Evolutionary conservation across 2,797 vertebrate species (phyloP), one percentile per base, ranked within the genome.

Genomic region (Astyanax mexicanus): DNA sequence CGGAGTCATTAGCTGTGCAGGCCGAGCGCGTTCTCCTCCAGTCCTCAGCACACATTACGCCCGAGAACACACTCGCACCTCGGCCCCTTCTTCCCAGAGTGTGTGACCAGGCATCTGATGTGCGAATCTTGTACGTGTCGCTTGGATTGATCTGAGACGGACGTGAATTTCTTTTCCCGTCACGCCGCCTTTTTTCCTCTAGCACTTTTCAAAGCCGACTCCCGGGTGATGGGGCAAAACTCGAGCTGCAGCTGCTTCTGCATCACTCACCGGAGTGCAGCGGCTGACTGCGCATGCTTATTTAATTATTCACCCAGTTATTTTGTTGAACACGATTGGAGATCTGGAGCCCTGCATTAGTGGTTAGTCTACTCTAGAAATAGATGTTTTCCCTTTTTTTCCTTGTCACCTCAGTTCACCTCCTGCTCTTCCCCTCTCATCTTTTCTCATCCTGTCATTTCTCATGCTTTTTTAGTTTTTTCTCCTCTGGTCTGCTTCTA

Each of bases 21-120:
- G 38, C 38, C 47, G 25, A 71, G 57, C 68, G 45, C 37, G 27
- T 6, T 27, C 1, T 47, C 8, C 35, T 60, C 54, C 38, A n/a
- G 37, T 32, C 44, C n/a, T 32, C 32, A 25, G 55, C 32, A 37
- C 54, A 54, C 67, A 25, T 71, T 62, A 60, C 60, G 65, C 21
- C 55, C 37, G n/a, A 52, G 57, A 64, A 76, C 57, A 44, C 67
- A 54, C 66, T 76, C 74, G 21, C 67, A 15, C 69, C 66, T 77
- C 35, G 7, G n/a, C 32, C 69, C 69, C 19, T 65, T 27, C 69
- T 57, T 70, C 58, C 29, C 58, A 6, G 10, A 65, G 75, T 71
- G 70, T 57, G 55, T 55, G 58, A 71, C 35, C 67, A 37, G 60
- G 66, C 75, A 77, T 70, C 75, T 77, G 75, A 77, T 77, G 75